These are phyloP conservation scores for Plectropomus leopardus DNA, from an alignment of 2,113 vertebrate species.

Conservation along the genomic window DNA sequence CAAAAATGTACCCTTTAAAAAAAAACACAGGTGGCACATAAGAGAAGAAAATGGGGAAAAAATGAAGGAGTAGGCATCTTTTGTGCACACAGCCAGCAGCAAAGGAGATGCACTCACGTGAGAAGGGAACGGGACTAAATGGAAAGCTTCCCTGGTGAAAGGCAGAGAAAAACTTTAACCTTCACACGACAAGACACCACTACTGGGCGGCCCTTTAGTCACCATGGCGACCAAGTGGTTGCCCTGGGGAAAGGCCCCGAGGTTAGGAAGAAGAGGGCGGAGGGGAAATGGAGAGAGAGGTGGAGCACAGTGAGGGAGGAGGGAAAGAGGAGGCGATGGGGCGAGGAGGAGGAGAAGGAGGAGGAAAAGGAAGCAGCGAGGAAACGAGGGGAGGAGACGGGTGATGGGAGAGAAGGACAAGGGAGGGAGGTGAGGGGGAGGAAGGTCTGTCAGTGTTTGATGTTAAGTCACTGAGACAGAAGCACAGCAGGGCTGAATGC, in stretches of 20 bases:
- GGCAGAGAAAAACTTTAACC: constrained; percentile 81
- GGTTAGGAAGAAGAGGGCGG: constrained; percentile 62
- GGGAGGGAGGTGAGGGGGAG: constrained; percentile 7
- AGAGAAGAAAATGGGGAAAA: neutral
- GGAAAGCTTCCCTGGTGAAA: constrained; percentile 40
- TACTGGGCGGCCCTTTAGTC: constrained; percentile 69
- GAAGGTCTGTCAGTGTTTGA: constrained; percentile 70
- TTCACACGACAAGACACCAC: constrained; percentile 71
- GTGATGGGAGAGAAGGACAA: constrained; percentile 21
- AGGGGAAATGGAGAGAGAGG: constrained; percentile 37
- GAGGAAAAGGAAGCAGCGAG: constrained; percentile 46
- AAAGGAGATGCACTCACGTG: constrained; percentile 20
- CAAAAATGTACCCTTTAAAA: constrained; percentile 32
- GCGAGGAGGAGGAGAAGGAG: constrained; percentile 35
- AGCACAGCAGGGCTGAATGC: constrained; percentile 67
- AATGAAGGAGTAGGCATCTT: constrained; percentile 41
- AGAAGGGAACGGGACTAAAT: constrained; percentile 16
- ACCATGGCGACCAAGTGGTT: constrained; percentile 83
- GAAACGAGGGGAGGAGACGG: constrained; percentile 38
- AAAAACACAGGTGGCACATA: constrained; percentile 16
- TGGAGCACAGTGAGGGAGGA: constrained; percentile 6
- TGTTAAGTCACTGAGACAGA: constrained; percentile 79
- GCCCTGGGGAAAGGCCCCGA: constrained; percentile 76
- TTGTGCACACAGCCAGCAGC: constrained; percentile 41
- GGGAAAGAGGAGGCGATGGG: constrained; percentile 14